Conservation (phyloP, 2,113 vertebrate genomes). For the Drymodes brunneopygia region DNA sequence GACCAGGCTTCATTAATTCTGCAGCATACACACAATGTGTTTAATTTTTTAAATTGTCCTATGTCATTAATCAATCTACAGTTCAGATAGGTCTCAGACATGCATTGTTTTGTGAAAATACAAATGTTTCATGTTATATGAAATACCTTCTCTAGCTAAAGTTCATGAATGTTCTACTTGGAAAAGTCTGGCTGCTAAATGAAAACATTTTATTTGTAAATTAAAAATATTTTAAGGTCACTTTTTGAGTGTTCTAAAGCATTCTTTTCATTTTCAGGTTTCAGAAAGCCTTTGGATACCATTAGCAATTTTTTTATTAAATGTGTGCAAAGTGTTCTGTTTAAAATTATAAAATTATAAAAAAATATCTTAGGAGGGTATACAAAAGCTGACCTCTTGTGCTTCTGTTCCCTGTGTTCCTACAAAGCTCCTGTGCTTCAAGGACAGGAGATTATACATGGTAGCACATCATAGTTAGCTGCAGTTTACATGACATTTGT, state of each 20-base stretch:
- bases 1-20: neutral
- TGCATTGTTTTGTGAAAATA: neutral
- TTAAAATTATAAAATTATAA: neutral
- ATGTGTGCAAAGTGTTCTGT: neutral
- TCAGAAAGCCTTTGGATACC: neutral
- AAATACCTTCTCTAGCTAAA: neutral
- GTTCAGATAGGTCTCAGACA: neutral
- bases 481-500: neutral
- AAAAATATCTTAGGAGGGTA: neutral
- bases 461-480: neutral
- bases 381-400: neutral
- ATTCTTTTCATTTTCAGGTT: neutral
- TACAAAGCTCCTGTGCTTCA: neutral
- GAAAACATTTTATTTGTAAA: neutral
- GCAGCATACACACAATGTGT: neutral
- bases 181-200: neutral
- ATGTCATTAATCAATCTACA: neutral
- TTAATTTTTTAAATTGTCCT: neutral
- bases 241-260: neutral
- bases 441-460: constrained; percentile 17
- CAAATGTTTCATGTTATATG: neutral
- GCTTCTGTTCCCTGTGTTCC: neutral
- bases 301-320: neutral
- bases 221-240: neutral
- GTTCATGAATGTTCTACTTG: neutral